Evolutionary conservation across 53 echinoderm and acorn worm genomes (phyloP), one percentile per base, ranked within the genome.

Genomic region (Henricia sp.): DNA sequence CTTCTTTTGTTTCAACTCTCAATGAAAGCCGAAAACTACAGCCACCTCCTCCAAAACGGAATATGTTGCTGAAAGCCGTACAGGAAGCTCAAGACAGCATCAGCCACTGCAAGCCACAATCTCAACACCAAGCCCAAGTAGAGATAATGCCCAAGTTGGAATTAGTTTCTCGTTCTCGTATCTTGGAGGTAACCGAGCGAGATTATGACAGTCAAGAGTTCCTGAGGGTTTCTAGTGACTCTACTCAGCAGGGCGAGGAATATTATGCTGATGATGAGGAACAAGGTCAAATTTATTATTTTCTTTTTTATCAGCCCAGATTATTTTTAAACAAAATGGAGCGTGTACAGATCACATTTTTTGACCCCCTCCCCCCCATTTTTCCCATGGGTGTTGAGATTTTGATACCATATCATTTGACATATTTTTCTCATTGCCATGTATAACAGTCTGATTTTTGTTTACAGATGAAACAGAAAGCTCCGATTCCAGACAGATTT

Each of bases 171-270:
- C 57, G 93, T 26, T 95, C 93, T 2, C 68, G 86, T 14, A 72
- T 86, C 38, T 52, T 82, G 46, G 95, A 91, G 78, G 55, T 86
- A 16, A 67, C 83, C 0, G 91, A 95, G 83, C 90, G 95, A 54
- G 77, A 95, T 52, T 95, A 70, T 75, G 95, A 95, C 37, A 60
- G 90, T 14, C 92, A 92, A 37, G 77, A 68, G 37, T 95, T 92
- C 66, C 83, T 86, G 56, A 90, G 88, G 24, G 91, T 93, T 54
- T 86, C 91, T 30, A 52, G 42, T 17, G 68, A 68, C 37, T 44
- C 40, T 26, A 37, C 42, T 8, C 38, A 54, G 20, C 82, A 86
- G 37, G 48, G 23, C 41, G 84, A 88, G 38, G 74, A 50, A 42
- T 72, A 88, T 27, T 85, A 86, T 19, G 83, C 68, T 3, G 71